Base-by-base conservation (phyloP, 1,140 invertebrate species). In the Cepaea nemoralis region DNA sequence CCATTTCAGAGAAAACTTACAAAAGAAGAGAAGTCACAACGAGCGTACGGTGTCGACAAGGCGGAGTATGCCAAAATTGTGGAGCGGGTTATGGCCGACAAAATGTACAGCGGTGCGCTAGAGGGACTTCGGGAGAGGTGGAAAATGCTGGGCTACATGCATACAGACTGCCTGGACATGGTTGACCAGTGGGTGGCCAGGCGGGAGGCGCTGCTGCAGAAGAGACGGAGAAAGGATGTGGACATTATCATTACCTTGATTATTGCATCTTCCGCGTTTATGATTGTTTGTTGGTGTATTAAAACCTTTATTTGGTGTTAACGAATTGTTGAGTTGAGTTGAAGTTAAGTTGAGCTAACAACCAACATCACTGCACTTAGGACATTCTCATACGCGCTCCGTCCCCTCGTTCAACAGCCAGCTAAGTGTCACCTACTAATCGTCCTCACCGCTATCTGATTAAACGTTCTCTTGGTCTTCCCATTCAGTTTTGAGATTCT, bases 71-170 rank as follows among this genome's bases (percentile, higher is more conserved):
- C 27, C 1, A 77, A 77, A 35, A 77, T 77, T 33, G 33, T 16
- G 16, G 48, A 77, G 22, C 48, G 55, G 0, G 55, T 77, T 22
- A 55, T 77, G 48, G 31, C 50, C 5, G 75, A 77, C 6, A 19
- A 55, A 22, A 45, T 77, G 10, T 35, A 63, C 35, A 63, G 31
- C 39, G 35, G 48, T 16, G 33, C 75, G 1, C 14, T 77, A 16
- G 75, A 77, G 24, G 55, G 48, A 19, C 55, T 77, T 48, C 75
- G 33, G 24, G 75, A 66, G 55, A 35, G 75, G 31, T 37, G 5
- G 31, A 77, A 66, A 33, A 77, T 77, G 75, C 75, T 77, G 31
- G 48, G 33, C 14, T 33, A 55, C 37, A 77, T 77, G 75, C 75
- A 63, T 24, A 42, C 48, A 12, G 75, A 77, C 55, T 77, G 75